Evolutionary conservation across 2,888 invertebrate species (phyloP).

Genomic region (Microplitis deprimator): DNA sequence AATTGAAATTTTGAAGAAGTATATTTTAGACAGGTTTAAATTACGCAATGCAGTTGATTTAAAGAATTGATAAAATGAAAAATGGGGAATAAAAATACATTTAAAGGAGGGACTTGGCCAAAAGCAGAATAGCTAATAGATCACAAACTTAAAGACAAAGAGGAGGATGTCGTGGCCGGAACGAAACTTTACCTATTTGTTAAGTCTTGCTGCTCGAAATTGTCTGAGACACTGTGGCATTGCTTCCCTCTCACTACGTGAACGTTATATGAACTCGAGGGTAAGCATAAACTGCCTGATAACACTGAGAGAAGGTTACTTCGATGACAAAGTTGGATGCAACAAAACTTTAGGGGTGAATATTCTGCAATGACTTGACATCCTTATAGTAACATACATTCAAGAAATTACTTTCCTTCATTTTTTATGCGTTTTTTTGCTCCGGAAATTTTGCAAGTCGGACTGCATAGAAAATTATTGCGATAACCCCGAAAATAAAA

Average conservation of each 20-base stretch:
- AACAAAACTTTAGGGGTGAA: constrained; percentile 5
- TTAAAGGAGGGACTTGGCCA: constrained; percentile 39
- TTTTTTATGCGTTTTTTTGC: background rate
- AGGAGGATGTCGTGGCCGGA: constrained; percentile 67
- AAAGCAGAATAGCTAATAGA: constrained; percentile 67
- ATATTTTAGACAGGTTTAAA: background rate
- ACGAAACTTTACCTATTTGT: constrained; percentile 71
- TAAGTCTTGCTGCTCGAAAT: constrained; percentile 69
- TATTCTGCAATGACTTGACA: constrained; percentile 11
- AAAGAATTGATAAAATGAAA: constrained; percentile 33
- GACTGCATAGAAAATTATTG: no score
- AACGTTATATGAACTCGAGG: constrained; percentile 20
- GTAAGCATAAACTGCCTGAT: constrained; percentile 1
- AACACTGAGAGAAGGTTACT: constrained; percentile 15
- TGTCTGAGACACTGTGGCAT: constrained; percentile 64
- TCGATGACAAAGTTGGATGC: constrained; percentile 20
- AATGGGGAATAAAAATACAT: constrained; percentile 42
- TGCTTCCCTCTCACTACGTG: constrained; percentile 47
- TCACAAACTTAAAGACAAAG: constrained; percentile 71
- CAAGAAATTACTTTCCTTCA: background rate
- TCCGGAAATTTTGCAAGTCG: no score
- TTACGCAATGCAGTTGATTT: constrained; percentile 33
- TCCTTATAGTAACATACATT: background rate
- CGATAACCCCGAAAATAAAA: no score
- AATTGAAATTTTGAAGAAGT: background rate